phyloP scores from a whole-genome alignment of 2,797 vertebrate genomes.

The Allobates femoralis region DNA sequence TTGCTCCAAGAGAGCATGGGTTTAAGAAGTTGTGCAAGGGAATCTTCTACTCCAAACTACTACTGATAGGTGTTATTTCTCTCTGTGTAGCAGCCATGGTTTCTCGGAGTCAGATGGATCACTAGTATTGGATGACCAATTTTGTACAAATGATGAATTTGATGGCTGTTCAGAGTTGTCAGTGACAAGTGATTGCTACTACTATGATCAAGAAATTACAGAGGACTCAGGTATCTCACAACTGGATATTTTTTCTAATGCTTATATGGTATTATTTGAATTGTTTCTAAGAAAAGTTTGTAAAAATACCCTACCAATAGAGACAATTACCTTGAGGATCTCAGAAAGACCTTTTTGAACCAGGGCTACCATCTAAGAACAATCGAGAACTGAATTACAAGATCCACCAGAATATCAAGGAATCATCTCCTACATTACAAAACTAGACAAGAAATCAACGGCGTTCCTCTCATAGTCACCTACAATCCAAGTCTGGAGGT shows the following conservation, averaged over 20 bases:
- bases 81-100: conserved; percentile 80
- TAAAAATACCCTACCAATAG: no score
- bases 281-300: neutral
- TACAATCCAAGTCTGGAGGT: no score
- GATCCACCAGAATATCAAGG: no score
- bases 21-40: no score
- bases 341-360: no score
- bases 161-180: conserved; percentile 84
- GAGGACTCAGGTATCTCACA: conserved; percentile 30
- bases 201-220: conserved; percentile 65
- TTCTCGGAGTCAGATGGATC: conserved; percentile 86
- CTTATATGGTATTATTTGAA: neutral
- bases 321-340: no score
- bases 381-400: no score
- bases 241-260: neutral
- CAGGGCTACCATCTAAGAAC: no score
- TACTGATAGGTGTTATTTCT: conserved; percentile 79
- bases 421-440: no score
- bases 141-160: conserved; percentile 79
- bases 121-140: conserved; percentile 80
- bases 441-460: no score
- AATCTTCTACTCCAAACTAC: conserved; percentile 75
- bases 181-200: conserved; percentile 76
- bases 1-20: no score
- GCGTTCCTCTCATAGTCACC: no score